Base-by-base conservation (phyloP, 1,140 invertebrate species). In the Druon quercuslanigerum region DNA sequence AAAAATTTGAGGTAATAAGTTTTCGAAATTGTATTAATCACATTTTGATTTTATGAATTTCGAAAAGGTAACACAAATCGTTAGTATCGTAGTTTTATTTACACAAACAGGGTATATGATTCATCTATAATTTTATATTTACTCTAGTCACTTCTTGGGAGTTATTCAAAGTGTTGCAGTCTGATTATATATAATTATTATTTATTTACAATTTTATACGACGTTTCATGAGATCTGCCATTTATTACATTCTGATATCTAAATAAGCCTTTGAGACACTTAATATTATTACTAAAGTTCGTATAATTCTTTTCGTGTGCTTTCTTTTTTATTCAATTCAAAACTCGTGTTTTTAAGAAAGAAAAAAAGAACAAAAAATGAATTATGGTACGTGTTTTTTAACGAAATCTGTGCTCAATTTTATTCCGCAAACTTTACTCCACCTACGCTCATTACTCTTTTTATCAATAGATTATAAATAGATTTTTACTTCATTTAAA, bases 151-250 rank as follows among this genome's bases (percentile, higher is more conserved):
- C 52, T 54, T 73, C 52, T 54, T 73, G 52, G 33, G 52, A 40
- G 51, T 73, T 52, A 40, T 52, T 25, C 25, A 40, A 33, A 54
- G 52, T 40, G 33, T 54, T 33, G 19, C 40, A 52, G 51, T 33
- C 51, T 73, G 33, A 73, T 40, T 54, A 52, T n/a, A 51, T 50
- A 72, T 71, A 33, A 17, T 9, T 51, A 40, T 16, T 14, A 73
- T 73, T 40, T 17, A 73, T 73, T 52, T 73, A 73, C 52, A 73
- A n/a, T 73, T 54, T 52, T 51, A 73, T 73, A 73, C n/a, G 51
- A 73, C 51, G 14, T 40, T 52, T 52, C 14, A 51, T 51, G 14
- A 72, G 51, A 33, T 16, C 6, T 72, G n/a, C 11, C 72, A 54
- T 73, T 73, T 52, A 51, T 52, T 72, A 72, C 25, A 72, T 72